A percentile compares a stretch with the other conserved stretches of the same genome.
These are phyloP conservation scores for Euglossa dilemma DNA, from an alignment of 1,140 invertebrate genomes.

Conservation along the genomic window DNA sequence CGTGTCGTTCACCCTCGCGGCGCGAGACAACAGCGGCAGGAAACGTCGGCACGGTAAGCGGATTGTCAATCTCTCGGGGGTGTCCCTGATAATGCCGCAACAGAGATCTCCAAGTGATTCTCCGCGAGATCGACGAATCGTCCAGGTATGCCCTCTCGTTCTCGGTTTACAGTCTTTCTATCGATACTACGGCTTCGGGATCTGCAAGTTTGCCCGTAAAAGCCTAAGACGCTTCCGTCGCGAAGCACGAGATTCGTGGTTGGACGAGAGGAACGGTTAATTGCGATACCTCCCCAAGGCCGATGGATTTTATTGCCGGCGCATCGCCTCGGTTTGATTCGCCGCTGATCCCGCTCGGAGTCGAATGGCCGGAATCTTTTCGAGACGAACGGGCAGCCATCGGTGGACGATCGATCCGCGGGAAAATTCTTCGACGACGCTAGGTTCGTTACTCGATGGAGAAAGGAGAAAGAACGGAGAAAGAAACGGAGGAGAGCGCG, in stretches of 20 bases:
- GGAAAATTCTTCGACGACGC: too few species aligned
- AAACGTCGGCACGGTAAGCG: slow-evolving; percentile 23
- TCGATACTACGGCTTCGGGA: background rate
- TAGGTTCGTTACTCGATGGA: background rate
- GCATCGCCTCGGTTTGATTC: background rate
- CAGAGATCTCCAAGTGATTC: too few species aligned
- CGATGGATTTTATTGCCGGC: background rate
- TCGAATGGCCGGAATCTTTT: background rate
- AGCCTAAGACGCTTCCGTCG: too few species aligned
- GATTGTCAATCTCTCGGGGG: slow-evolving; percentile 38
- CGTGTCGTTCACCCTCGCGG: background rate
- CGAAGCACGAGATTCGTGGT: too few species aligned
- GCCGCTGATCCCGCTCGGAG: too few species aligned
- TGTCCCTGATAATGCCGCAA: background rate
- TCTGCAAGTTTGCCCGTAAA: background rate
- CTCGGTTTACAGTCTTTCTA: background rate
- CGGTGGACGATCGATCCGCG: background rate
- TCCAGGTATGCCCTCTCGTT: too few species aligned
- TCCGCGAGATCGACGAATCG: slow-evolving; percentile 10
- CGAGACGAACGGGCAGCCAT: background rate
- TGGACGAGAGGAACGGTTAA: background rate
- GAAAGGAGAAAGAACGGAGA: background rate
- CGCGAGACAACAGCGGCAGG: background rate
- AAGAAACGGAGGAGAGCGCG: too few species aligned
- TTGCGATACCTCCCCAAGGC: too few species aligned